Evolutionary conservation across 2,113 vertebrate genomes (phyloP).

Genomic region (Melanerpes formicivorus): DNA sequence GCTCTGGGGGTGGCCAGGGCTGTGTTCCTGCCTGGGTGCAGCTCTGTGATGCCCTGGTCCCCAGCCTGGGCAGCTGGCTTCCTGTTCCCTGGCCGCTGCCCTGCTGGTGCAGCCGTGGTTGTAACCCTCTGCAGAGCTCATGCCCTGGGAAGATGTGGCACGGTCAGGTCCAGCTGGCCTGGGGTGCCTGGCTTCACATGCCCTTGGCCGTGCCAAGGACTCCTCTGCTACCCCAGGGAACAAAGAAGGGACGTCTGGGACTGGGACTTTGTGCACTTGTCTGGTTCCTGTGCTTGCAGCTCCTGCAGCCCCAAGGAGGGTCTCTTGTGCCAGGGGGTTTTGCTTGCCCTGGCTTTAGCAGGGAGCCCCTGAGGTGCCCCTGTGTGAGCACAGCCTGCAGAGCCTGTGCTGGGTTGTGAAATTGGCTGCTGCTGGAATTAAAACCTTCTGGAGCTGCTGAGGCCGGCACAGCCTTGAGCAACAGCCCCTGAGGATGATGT

Average conservation of each 20-base stretch:
- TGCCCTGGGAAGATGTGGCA: no score
- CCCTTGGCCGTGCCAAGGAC: not conserved
- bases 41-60: not conserved
- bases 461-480: not conserved
- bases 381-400: fast-evolving
- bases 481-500: fast-evolving
- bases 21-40: fast-evolving
- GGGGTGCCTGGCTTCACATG: not conserved
- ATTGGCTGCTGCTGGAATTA: not conserved
- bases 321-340: not conserved
- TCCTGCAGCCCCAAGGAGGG: not conserved
- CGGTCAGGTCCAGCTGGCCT: fast-evolving
- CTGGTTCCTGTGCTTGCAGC: not conserved
- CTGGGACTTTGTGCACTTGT: fast-evolving
- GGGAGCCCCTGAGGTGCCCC: not conserved
- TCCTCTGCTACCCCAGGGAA: not conserved
- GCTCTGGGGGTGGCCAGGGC: not conserved
- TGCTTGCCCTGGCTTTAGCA: not conserved
- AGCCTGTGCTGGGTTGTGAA: not conserved
- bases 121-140: not conserved
- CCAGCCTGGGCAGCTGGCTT: not conserved
- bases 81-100: not conserved
- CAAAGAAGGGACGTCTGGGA: not conserved
- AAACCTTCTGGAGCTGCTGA: not conserved
- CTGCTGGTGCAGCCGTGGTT: fast-evolving